Evolutionary conservation across 2,113 vertebrate genomes (phyloP), one percentile per base, ranked within the genome.

Genomic region (Pungitius pungitius): DNA sequence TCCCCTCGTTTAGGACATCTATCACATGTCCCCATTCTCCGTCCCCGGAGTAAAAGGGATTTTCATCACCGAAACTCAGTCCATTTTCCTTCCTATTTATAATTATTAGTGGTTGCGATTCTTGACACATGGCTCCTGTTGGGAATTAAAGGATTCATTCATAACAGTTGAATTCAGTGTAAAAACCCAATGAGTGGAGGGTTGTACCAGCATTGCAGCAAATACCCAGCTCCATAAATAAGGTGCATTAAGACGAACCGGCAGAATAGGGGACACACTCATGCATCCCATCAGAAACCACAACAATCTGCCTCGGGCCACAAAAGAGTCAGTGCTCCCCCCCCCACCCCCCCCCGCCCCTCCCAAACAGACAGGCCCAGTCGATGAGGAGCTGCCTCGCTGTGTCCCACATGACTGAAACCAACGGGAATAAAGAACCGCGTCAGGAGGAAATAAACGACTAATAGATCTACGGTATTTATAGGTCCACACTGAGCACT

Each of bases 401-500:
- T 17, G 22, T 6, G 10, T 24, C 35, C 20, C n/a, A 14, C 59
- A 2, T 42, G 37, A 42, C 9, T 26, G 5, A 47, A 20, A 47
- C 62, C 14, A 49, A 37, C 40, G n/a, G 1, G 17, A 1, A 6
- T 3, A 2, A 33, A 64, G 39, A 64, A 33, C 63, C 24, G 20
- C 37, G 20, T 24, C 37, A 54, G 18, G 26, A 57, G 51, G 65
- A n/a, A 74, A 56, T 64, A 3, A 42, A 12, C 22, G 4, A 6
- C 52, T 27, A 47, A 57, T 57, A 26, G 27, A 20, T 47, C 47
- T 39, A 56, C 8, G n/a, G 51, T 57, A 74, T 65, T 26, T 73
- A 33, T 10, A 55, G 35, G 15, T 37, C 22, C 0, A 18, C 15
- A 12, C 17, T 17, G 20, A 56, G 26, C 18, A 43, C 6, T 43